These are phyloP conservation scores for Pentalonia nigronervosa DNA, from an alignment of 1,140 invertebrate genomes.

Conservation along the genomic window DNA sequence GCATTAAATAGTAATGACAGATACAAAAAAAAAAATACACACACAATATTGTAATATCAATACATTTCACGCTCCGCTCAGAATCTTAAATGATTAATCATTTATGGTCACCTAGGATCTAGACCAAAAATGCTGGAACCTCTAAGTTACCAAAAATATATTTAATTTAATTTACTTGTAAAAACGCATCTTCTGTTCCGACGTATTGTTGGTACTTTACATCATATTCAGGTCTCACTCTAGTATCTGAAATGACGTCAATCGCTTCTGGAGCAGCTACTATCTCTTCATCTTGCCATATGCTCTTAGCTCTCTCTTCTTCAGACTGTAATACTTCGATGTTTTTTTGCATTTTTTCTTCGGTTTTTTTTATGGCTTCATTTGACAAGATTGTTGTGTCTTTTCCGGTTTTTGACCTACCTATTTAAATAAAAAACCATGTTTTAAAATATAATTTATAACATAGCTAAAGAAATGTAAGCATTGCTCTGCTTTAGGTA, in stretches of 20 bases:
- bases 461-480: too few species aligned
- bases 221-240: constrained; percentile 78
- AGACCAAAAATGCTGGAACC: not conserved
- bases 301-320: constrained; percentile 64
- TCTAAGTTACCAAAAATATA: not conserved
- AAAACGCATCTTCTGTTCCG: constrained; percentile 82
- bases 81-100: too few species aligned
- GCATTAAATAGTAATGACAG: too few species aligned
- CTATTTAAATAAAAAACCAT: not conserved
- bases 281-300: constrained; percentile 70
- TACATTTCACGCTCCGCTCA: too few species aligned
- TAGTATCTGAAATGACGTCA: constrained; percentile 70
- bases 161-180: constrained; percentile 71
- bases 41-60: too few species aligned
- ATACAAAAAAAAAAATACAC: too few species aligned
- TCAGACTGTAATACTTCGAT: not conserved
- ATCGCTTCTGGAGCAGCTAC: constrained; percentile 62
- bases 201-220: constrained; percentile 86
- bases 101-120: not conserved
- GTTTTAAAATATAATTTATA: not conserved
- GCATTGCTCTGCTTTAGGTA: too few species aligned
- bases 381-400: constrained; percentile 8
- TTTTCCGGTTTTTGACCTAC: constrained; percentile 47
- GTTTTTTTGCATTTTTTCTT: not conserved
- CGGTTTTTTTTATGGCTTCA: not conserved